Evolutionary conservation across 2,888 invertebrate genomes (phyloP).

Genomic region (Tenthredo amoena): DNA sequence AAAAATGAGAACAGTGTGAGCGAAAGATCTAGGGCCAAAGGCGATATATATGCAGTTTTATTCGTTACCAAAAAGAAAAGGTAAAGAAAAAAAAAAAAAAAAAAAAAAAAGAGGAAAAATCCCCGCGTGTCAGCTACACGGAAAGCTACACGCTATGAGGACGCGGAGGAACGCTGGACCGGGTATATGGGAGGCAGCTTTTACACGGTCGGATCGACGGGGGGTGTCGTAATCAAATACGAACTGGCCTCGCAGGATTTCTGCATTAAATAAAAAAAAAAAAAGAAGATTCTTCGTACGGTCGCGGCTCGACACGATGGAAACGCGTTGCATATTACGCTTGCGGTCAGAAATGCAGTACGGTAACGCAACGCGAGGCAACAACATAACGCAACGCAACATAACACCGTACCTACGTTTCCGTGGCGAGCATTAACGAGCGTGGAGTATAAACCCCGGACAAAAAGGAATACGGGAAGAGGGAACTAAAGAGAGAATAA

Average conservation of each 20-base stretch:
- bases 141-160: slow-evolving; percentile 36
- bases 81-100: no score
- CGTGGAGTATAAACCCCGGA: not conserved
- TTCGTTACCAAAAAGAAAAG: not conserved
- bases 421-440: slow-evolving; percentile 41
- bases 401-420: slow-evolving; percentile 22
- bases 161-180: not conserved
- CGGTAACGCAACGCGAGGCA: not conserved
- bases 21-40: not conserved
- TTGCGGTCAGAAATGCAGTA: slow-evolving; percentile 1
- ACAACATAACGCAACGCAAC: not conserved
- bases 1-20: not conserved
- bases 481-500: not conserved
- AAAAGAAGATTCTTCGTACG: not conserved
- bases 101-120: not conserved
- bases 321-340: slow-evolving; percentile 35
- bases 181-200: slow-evolving; percentile 25
- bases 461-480: not conserved
- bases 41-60: not conserved
- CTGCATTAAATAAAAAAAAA: not conserved
- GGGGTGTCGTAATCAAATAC: slow-evolving; percentile 54
- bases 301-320: slow-evolving; percentile 17
- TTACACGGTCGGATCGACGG: slow-evolving; percentile 50
- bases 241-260: slow-evolving; percentile 3
- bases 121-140: slow-evolving; percentile 11